Evolutionary conservation across 2,113 vertebrate genomes (phyloP), one percentile per base, ranked within the genome.

Genomic region (Peromyscus californicus): DNA sequence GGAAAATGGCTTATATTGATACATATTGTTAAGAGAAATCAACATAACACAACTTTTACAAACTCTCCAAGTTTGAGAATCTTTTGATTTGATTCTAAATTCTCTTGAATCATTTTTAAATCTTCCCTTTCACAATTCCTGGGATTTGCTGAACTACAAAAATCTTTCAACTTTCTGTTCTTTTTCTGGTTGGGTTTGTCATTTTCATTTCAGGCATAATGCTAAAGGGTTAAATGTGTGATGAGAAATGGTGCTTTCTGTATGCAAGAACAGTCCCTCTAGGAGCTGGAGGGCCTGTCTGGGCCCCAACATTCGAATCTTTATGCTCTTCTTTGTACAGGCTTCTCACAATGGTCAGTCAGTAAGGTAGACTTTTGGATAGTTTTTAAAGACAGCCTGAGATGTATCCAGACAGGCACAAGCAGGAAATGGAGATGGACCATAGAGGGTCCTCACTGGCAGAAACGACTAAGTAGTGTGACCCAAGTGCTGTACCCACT

Each of bases 161-260:
- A 67, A 21, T 42, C 65, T 9, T 65, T 48, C 89, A 78, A n/a
- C 2, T 82, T 90, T 65, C 29, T 59, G 33, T 88, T 94, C 69
- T 91, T 90, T 89, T 74, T 63, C 0, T 26, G 57, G 33, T 88
- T 95, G 91, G 87, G 45, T 72, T 97, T 95, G 88, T 3, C 16
- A 82, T 65, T 95, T 82, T 16, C 1, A 10, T 78, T 67, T 79
- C 4, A 82, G 89, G 85, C 1, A 0, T 51, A 24, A 69, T 76
- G 39, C 16, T 92, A 63, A 98, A 97, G 92, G 89, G 63, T 98
- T 98, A 97, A 97, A 80, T 16, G 13, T 87, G 89, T 95, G 15
- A 61, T 2, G 45, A 93, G 93, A 84, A 2, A 3, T 24, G 93
- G 16, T 31, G 0, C 89, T 85, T 82, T 90, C 65, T 93, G 78